phyloP scores from a whole-genome alignment of 2,888 invertebrate genomes.

The Listrodromus nycthemerus region DNA sequence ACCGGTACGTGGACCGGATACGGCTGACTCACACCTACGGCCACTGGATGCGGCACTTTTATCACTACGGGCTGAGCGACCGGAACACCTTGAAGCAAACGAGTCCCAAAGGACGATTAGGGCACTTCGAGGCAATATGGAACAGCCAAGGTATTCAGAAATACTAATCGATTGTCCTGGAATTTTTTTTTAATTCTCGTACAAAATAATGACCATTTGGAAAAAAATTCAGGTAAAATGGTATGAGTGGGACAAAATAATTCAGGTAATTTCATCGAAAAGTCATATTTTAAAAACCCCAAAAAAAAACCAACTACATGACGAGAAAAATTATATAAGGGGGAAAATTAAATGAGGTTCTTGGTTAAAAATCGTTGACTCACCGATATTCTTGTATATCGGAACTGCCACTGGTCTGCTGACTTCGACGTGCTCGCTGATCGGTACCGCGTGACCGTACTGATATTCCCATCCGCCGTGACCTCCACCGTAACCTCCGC shows the following conservation, averaged over 20 bases:
- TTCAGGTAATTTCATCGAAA: too few relatives aligned
- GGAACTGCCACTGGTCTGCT: conserved; percentile 89
- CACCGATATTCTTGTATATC: conserved; percentile 88
- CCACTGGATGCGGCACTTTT: conserved; percentile 86
- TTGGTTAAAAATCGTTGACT: conserved; percentile 50
- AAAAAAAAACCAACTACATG: too few relatives aligned
- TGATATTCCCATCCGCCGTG: conserved; percentile 78
- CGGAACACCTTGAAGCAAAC: conserved; percentile 84
- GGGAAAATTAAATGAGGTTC: too few relatives aligned
- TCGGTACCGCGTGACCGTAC: conserved; percentile 85
- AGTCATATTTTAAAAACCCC: too few relatives aligned
- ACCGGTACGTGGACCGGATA: conserved; percentile 90
- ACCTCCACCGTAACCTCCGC: conserved; percentile 63
- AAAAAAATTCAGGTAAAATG: too few relatives aligned
- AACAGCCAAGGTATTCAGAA: too few relatives aligned
- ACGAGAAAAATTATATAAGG: too few relatives aligned
- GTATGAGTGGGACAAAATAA: too few relatives aligned
- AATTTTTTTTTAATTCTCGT: too few relatives aligned
- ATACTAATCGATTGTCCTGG: too few relatives aligned
- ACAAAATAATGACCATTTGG: too few relatives aligned
- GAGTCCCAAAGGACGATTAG: background rate
- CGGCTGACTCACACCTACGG: conserved; percentile 87
- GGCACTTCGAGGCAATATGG: background rate
- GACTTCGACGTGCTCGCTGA: conserved; percentile 88
- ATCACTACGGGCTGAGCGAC: conserved; percentile 88